Evolutionary conservation across 2,888 invertebrate species (phyloP), one percentile per base, ranked within the genome.

Genomic region (Mythimna loreyi): DNA sequence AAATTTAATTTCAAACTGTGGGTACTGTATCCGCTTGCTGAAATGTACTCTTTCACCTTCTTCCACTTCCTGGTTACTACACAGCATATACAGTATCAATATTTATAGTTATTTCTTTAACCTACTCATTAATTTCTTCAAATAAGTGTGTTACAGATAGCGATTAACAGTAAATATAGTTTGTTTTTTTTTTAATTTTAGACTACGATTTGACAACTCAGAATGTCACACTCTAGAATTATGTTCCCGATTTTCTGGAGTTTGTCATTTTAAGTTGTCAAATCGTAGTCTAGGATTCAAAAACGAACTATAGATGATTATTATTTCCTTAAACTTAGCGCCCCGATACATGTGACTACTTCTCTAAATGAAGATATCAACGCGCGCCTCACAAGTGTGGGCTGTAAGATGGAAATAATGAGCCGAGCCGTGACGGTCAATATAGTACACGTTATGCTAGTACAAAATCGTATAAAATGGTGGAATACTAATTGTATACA

Each of bases 301-400:
- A 4, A 28, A 28, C 2, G 28, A 28, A 40, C 16, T 40, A 40
- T 45, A 40, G 6, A 30, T 21, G n/a, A n/a, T n/a, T n/a, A n/a
- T n/a, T n/a, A 23, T 36, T 3, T 36, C 11, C 3, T 0, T 21
- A 60, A 52, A 33, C 6, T 11, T 16, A 19, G 21, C 65, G 2
- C 11, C 21, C 11, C 28, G 21, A 43, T 52, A n/a, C 3, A 49
- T 8, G 11, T 11, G 21, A 40, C 36, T 53, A 28, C 9, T 30
- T 50, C 30, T 53, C 75, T 60, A 30, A 66, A 53, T 53, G 19
- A 67, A 81, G 81, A 82, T 59, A 66, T 81, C 75, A 82, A 81
- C 81, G 81, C 81, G 81, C 81, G 36, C 40, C 25, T 21, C 30
- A 50, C 19, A 21, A 58, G 64, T 75, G 40, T 33, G 11, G 40